These are phyloP conservation scores for Andrena fulva DNA, from an alignment of 2,888 invertebrate genomes.

Conservation along the genomic window DNA sequence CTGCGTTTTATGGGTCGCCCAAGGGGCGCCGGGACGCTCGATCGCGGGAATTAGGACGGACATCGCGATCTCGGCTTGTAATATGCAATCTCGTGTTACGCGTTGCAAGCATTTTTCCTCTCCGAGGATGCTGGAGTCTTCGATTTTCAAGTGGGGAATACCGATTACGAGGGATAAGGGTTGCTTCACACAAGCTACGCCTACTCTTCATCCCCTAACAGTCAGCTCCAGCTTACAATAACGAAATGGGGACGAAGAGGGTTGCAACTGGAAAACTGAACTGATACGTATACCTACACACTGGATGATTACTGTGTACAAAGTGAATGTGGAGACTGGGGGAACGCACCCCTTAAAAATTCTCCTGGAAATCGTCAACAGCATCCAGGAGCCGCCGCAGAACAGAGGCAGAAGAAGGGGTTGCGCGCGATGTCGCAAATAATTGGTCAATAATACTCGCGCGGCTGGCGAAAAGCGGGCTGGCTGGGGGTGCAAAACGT, in stretches of 20 bases:
- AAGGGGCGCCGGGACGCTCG: slow-evolving; percentile 74
- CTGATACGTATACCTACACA: too few relatives aligned
- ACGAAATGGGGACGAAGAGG: too few relatives aligned
- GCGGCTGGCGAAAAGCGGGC: slow-evolving; percentile 63
- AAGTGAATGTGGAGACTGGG: not conserved
- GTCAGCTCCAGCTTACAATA: too few relatives aligned
- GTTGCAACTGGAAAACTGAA: too few relatives aligned
- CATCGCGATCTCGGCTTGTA: slow-evolving; percentile 51
- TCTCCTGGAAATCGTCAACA: not conserved
- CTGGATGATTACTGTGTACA: too few relatives aligned
- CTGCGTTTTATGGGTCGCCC: slow-evolving; percentile 82
- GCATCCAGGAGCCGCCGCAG: too few relatives aligned
- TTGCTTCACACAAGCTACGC: too few relatives aligned
- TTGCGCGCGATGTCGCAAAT: slow-evolving; percentile 53
- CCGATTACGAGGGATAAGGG: too few relatives aligned
- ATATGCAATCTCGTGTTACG: slow-evolving; percentile 35
- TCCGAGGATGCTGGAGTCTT: not conserved
- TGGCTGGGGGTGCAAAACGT: slow-evolving; percentile 60
- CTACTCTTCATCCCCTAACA: too few relatives aligned
- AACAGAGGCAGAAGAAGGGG: not conserved
- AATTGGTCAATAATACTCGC: slow-evolving; percentile 62
- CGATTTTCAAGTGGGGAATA: not conserved
- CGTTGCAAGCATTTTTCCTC: not conserved
- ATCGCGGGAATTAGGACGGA: slow-evolving; percentile 81
- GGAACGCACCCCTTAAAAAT: not conserved